Conservation (phyloP, 2,888 invertebrate species). For the Sericinus montela region DNA sequence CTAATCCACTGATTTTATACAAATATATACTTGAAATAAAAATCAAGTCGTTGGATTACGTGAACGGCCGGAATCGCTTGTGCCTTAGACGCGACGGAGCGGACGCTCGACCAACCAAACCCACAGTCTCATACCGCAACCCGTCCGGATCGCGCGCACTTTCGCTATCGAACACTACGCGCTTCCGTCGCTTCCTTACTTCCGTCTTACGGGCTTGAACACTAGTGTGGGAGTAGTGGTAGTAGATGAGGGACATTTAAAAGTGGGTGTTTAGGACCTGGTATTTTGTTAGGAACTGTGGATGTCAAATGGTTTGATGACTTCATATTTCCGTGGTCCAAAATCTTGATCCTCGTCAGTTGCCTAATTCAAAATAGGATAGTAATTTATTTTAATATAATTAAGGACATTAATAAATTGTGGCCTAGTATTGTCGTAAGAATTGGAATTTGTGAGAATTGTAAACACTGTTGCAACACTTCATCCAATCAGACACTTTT, state of each 20-base stretch:
- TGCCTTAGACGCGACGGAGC: slow-evolving; percentile 27
- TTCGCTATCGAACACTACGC: slow-evolving; percentile 56
- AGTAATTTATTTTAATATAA: too few species aligned
- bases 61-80: slow-evolving; percentile 40
- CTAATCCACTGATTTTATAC: slow-evolving; percentile 11
- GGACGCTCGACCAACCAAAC: slow-evolving; percentile 32
- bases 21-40: slow-evolving; percentile 29
- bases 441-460: too few species aligned
- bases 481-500: too few species aligned
- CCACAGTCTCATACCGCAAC: slow-evolving; percentile 60
- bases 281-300: neutral
- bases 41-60: slow-evolving; percentile 46
- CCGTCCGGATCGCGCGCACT: slow-evolving; percentile 60
- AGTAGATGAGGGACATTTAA: neutral
- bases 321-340: too few species aligned
- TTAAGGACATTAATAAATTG: too few species aligned
- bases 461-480: too few species aligned
- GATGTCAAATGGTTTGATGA: too few species aligned
- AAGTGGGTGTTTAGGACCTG: neutral
- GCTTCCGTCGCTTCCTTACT: slow-evolving; percentile 42
- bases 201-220: slow-evolving; percentile 4
- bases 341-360: too few species aligned
- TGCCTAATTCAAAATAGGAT: too few species aligned
- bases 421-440: too few species aligned
- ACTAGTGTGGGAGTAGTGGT: neutral